phyloP scores from a whole-genome alignment of 30 jellyfish, hydroid and myxozoan genomes.

The Aurelia aurita complex sp. Pacific region DNA sequence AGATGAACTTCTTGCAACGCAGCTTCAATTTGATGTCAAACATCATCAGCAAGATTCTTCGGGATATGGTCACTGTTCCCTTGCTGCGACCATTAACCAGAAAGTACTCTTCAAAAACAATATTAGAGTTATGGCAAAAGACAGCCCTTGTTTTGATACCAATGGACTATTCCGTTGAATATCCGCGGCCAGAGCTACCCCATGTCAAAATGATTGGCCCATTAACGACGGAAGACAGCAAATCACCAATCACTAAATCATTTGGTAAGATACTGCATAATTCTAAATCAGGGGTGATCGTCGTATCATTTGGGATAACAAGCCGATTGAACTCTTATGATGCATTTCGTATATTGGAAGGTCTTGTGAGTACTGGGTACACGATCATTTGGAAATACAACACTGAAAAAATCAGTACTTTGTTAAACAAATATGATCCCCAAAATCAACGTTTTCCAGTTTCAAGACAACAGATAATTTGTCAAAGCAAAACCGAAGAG shows the following conservation, averaged over 20 bases:
- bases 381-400: slow-evolving; percentile 63
- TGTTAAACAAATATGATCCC: not conserved
- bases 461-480: not conserved
- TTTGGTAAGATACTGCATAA: slow-evolving; percentile 22
- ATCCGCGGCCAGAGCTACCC: slow-evolving; percentile 72
- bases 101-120: slow-evolving; percentile 28
- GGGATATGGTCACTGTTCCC: slow-evolving; percentile 43
- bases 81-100: slow-evolving; percentile 38
- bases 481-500: not conserved
- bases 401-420: slow-evolving; percentile 10
- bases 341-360: slow-evolving; percentile 19
- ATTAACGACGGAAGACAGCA: slow-evolving; percentile 12
- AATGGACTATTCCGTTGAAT: slow-evolving; percentile 69
- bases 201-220: slow-evolving; percentile 75
- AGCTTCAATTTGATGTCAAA: slow-evolving; percentile 43
- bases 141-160: slow-evolving; percentile 62
- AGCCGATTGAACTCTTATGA: slow-evolving; percentile 7
- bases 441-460: not conserved
- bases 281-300: slow-evolving; percentile 18
- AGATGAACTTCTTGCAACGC: slow-evolving; percentile 67
- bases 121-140: slow-evolving; percentile 55
- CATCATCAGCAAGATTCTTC: slow-evolving; percentile 27
- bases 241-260: slow-evolving; percentile 16
- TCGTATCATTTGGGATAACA: slow-evolving; percentile 73
- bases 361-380: slow-evolving; percentile 1